Evolutionary conservation across 2,797 vertebrate species (phyloP).

Genomic region (Clarias platycephalus): DNA sequence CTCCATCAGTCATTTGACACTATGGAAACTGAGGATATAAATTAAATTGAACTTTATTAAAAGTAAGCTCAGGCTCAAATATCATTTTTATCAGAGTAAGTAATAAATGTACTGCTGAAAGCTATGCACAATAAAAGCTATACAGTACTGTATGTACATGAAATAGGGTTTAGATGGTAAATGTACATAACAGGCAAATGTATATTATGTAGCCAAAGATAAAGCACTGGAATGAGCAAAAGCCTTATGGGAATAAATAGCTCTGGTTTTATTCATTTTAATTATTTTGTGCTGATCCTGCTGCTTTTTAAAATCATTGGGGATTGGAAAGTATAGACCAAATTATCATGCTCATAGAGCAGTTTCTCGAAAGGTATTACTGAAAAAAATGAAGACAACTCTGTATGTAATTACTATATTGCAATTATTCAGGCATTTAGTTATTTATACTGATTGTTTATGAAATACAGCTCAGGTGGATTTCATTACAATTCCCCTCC

Average conservation of each 20-base stretch:
- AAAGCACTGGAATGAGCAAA: conserved; percentile 8
- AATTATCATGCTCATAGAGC: conserved; percentile 10
- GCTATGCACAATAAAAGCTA: neutral
- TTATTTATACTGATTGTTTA: neutral
- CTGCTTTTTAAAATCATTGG: conserved; percentile 7
- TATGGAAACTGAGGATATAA: conserved; percentile 40
- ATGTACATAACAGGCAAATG: neutral
- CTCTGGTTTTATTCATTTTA: neutral
- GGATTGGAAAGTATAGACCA: neutral
- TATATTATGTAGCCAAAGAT: neutral
- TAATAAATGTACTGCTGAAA: conserved; percentile 31
- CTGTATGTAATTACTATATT: neutral
- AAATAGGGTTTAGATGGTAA: neutral
- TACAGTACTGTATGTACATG: neutral
- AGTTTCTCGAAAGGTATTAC: conserved; percentile 10
- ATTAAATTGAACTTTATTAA: conserved; percentile 28
- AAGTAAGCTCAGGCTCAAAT: conserved; percentile 33
- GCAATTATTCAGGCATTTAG: neutral
- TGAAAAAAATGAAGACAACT: neutral
- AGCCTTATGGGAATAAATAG: neutral
- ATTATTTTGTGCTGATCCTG: conserved; percentile 7
- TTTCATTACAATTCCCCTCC: neutral
- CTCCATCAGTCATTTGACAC: conserved; percentile 29
- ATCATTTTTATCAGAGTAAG: neutral
- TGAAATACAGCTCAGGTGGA: neutral